phyloP scores from a whole-genome alignment of 2,797 vertebrate species.

The Acanthopagrus latus region DNA sequence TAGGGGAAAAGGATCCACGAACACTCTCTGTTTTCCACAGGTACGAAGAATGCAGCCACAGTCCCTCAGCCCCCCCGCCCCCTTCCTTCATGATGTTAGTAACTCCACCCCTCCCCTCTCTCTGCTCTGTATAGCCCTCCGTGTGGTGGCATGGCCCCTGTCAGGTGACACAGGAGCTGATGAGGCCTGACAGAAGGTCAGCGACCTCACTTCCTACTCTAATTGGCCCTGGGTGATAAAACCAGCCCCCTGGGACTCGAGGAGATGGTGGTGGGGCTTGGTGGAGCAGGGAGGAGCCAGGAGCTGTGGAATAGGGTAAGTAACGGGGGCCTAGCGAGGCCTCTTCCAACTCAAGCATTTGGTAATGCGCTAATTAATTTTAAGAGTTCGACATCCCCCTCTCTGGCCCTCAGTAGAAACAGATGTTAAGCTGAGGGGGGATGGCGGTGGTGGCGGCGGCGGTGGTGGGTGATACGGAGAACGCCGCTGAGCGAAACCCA shows the following conservation, averaged over 20 bases:
- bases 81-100: slow-evolving; percentile 8
- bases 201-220: slow-evolving; percentile 80
- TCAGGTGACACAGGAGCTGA: slow-evolving; percentile 81
- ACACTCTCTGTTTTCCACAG: not conserved
- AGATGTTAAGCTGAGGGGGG: slow-evolving; percentile 71
- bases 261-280: slow-evolving; percentile 39
- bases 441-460: not conserved
- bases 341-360: slow-evolving; percentile 71
- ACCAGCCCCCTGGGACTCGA: slow-evolving; percentile 61
- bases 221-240: slow-evolving; percentile 81
- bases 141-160: slow-evolving; percentile 69
- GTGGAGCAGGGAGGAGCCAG: slow-evolving; percentile 53
- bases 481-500: slow-evolving; percentile 38
- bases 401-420: slow-evolving; percentile 75
- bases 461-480: slow-evolving; percentile 46
- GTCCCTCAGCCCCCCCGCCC: not conserved
- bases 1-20: not conserved
- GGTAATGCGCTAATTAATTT: slow-evolving; percentile 85
- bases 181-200: slow-evolving; percentile 80
- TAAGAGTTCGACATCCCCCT: slow-evolving; percentile 76
- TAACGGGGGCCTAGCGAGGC: slow-evolving; percentile 52
- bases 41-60: slow-evolving; percentile 6
- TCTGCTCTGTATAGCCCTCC: slow-evolving; percentile 15
- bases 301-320: slow-evolving; percentile 43
- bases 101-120: slow-evolving; percentile 14